A percentile compares a stretch with the other conserved stretches of the same genome.
These are phyloP conservation scores for Perizoma flavofasciatum DNA, from an alignment of 2,888 invertebrate species.

Conservation along the genomic window DNA sequence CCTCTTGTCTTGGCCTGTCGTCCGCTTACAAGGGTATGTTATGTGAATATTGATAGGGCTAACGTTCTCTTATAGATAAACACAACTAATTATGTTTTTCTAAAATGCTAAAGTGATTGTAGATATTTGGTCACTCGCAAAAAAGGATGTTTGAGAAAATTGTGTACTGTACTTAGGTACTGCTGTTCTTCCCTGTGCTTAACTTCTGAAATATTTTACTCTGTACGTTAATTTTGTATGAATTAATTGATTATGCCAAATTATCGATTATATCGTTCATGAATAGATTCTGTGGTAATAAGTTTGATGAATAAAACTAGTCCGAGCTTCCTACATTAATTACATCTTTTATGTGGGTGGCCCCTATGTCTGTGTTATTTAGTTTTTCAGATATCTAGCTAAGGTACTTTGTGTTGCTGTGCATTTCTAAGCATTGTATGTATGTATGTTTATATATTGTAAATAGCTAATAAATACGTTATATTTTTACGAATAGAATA, in stretches of 20 bases:
- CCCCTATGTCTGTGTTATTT: constrained; percentile 81
- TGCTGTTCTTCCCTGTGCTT: constrained; percentile 36
- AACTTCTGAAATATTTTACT: constrained; percentile 38
- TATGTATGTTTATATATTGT: constrained; percentile 84
- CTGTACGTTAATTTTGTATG: constrained; percentile 18
- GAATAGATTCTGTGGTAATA: constrained; percentile 15
- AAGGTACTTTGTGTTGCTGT: constrained; percentile 82
- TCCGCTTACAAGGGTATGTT: constrained; percentile 75
- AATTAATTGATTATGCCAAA: constrained; percentile 24
- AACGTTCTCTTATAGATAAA: constrained; percentile 62
- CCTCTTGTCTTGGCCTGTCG: constrained; percentile 83
- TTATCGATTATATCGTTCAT: constrained; percentile 19
- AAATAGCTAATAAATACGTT: constrained; percentile 81
- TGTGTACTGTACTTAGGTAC: constrained; percentile 27
- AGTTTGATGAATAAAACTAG: constrained; percentile 51
- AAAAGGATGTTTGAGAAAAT: constrained; percentile 58
- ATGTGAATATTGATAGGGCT: constrained; percentile 70
- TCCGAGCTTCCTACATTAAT: constrained; percentile 48
- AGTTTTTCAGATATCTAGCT: constrained; percentile 70
- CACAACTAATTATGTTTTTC: constrained; percentile 80
- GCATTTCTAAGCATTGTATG: constrained; percentile 85
- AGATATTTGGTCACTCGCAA: constrained; percentile 66
- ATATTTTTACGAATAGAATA: constrained; percentile 84
- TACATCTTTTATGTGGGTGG: constrained; percentile 69
- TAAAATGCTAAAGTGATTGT: constrained; percentile 67